Evolutionary conservation across 2,113 vertebrate genomes (phyloP), one percentile per base, ranked within the genome.

Genomic region (Bufo gargarizans): DNA sequence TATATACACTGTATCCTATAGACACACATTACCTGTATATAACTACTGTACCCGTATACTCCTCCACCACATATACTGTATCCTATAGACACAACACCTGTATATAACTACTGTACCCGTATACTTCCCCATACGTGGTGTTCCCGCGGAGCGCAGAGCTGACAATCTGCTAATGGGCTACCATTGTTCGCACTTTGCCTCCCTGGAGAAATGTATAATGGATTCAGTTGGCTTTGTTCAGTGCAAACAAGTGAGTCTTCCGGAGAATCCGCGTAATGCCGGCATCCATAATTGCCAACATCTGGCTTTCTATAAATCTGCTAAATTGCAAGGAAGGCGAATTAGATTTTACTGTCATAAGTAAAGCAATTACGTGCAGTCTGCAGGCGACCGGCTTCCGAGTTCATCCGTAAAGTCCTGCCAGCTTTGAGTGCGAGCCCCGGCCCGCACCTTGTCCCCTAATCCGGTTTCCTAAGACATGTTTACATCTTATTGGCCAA

Each of bases 231-330:
- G 90, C 89, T 93, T 94, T 94, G 90, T 94, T 92, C 91, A 91
- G 86, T 90, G 90, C 91, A 93, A 93, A 93, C 93, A 94, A 93
- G 93, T 94, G 93, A 92, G 84, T 91, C 50, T 90, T 92, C 84
- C 87, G 86, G 91, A 91, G 92, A 94, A 91, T 93, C 94, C 95
- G 93, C 95, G 94, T 94, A 90, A 95, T 94, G 92, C 93, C 71
- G 8, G 90, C 92, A 94, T 92, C 92, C 89, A 9, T 95, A 95
- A 96, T 95, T 96, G 94, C 93, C 91, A 94, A 94, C 95, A 96
- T 95, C 95, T 95, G 95, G 92, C 93, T 94, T 95, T 93, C 92
- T 91, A 95, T 95, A 95, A 95, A 95, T 96, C 94, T 94, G 92
- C 92, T 94, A 93, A 95, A 95, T 93, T 93, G 93, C 92, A 91